Evolutionary conservation across 1,140 invertebrate species (phyloP), one percentile per base, ranked within the genome.

Genomic region (Araneus ventricosus): DNA sequence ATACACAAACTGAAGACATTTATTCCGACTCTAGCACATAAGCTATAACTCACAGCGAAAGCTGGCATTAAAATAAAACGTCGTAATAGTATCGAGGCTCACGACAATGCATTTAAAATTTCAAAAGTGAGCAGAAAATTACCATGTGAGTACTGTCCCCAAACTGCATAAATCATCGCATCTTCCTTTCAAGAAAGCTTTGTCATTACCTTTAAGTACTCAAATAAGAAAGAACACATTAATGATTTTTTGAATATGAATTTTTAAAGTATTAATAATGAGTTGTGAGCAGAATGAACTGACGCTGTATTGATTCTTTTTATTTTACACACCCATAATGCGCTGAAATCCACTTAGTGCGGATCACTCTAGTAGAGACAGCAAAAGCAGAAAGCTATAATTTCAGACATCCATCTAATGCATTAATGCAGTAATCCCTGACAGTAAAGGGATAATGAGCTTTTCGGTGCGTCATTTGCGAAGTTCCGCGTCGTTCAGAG

Each of bases 391-490:
- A 34, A 75, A 34, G 70, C 70, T 75, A 37, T 75, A 75, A 75
- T 75, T 75, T 75, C 14, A 30, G 30, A 75, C 70, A 37, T 75
- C 30, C 30, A 75, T 75, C 70, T 75, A 37, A 75, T 75, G 34
- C 34, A 17, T 75, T 75, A 75, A 75, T 75, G 30, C 30, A 75
- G 30, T 75, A 75, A 75, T 75, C 70, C 70, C 14, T 75, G 70
- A 75, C 70, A 75, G 70, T 75, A 75, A 75, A 5, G 70, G 70
- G 70, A 75, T 75, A 75, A 75, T 75, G 70, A 37, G 70, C 70
- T 75, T 75, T 75, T 37, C 70, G 20, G 70, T 75, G 5, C 30
- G 70, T 75, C 34, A 75, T 75, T 75, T 75, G 70, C 30, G 14
- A 37, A 20, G 70, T 37, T 37, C 30, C 37, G 70, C 10, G 27